These are phyloP conservation scores for Parus major DNA, from an alignment of 2,113 vertebrate genomes.

Conservation along the genomic window DNA sequence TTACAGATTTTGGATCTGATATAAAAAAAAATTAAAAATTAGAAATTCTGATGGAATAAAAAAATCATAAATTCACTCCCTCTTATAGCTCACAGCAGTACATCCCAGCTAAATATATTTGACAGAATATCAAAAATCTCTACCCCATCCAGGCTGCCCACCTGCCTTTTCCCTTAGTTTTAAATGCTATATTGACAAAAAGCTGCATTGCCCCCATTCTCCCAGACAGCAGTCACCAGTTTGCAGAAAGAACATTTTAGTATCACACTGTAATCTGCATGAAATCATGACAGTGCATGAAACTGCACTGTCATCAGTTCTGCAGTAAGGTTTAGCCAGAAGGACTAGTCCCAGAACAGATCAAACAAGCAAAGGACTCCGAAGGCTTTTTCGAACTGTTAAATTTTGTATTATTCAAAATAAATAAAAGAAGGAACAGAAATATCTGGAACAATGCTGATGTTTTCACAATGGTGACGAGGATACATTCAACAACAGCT, in stretches of 20 bases:
- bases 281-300: not conserved
- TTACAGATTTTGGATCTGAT: slow-evolving; percentile 90
- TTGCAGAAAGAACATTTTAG: not conserved
- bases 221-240: not conserved
- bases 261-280: not conserved
- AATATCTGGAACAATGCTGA: not conserved
- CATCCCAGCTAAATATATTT: not conserved
- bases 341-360: not conserved
- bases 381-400: not conserved
- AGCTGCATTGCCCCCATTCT: not conserved
- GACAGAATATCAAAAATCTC: too few relatives aligned
- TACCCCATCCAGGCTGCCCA: not conserved
- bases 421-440: not conserved
- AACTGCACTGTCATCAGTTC: not conserved
- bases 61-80: not conserved
- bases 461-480: not conserved
- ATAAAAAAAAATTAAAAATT: not conserved
- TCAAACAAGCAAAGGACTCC: not conserved
- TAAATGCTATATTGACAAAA: not conserved
- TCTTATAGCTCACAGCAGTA: not conserved
- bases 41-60: not conserved
- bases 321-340: not conserved
- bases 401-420: not conserved
- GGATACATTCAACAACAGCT: not conserved
- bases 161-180: not conserved